Percentiles rank a stretch among this genome's conserved stretches.
Conservation (phyloP, 2,797 vertebrate genomes). For the Prionace glauca region DNA sequence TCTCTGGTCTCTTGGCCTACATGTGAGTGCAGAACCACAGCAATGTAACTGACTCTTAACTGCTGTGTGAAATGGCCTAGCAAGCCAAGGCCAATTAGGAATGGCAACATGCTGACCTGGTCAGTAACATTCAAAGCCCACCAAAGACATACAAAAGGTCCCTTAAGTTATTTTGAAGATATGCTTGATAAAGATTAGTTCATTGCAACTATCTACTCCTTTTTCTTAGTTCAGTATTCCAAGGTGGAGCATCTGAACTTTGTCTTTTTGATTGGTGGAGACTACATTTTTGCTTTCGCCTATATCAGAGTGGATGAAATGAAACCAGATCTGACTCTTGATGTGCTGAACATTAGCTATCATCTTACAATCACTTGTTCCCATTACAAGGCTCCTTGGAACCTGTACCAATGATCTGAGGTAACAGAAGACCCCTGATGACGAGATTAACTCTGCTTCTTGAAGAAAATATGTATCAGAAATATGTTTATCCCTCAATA, state of each 20-base stretch:
- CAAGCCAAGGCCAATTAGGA: too few species aligned
- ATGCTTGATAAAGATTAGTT: too few species aligned
- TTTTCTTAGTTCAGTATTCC: neutral
- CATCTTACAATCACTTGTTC: conserved; percentile 9
- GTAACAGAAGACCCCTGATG: conserved; percentile 15
- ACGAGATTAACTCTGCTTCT: neutral
- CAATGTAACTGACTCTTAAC: too few species aligned
- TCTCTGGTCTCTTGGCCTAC: too few species aligned
- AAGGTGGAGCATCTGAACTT: neutral
- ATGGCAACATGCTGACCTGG: too few species aligned
- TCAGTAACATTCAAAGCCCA: too few species aligned
- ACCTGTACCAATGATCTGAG: neutral
- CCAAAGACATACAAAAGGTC: neutral
- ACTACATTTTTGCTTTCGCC: neutral
- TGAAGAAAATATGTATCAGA: neutral
- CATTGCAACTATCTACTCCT: neutral
- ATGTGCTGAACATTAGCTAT: neutral
- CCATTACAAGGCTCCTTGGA: neutral
- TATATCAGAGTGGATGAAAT: neutral
- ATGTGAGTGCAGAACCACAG: too few species aligned
- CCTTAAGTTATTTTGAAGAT: neutral
- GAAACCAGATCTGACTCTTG: neutral
- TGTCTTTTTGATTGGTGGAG: neutral
- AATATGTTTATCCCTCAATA: neutral
- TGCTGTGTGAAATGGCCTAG: too few species aligned